Conservation (phyloP, 2,797 vertebrate genomes). For the Falco rusticolus region DNA sequence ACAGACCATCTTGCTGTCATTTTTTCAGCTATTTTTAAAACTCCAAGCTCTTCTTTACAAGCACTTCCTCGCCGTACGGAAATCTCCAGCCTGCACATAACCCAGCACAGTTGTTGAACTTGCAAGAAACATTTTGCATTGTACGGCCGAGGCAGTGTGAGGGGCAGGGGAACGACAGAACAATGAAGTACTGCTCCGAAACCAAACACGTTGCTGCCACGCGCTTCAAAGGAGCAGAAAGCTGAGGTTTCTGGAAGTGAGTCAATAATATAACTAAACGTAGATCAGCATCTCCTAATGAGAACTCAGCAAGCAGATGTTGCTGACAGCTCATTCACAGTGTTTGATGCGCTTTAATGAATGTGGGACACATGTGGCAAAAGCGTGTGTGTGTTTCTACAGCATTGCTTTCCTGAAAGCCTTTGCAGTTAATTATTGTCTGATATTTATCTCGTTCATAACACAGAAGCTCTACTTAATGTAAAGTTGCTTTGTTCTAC, state of each 20-base stretch:
- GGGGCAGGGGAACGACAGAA: neutral
- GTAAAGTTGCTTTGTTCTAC: slow-evolving; percentile 21
- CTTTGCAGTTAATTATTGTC: neutral
- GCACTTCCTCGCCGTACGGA: neutral
- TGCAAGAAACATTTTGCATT: neutral
- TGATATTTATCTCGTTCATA: neutral
- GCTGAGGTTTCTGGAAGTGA: neutral
- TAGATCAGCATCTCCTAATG: neutral
- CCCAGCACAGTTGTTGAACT: neutral
- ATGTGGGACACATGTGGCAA: neutral
- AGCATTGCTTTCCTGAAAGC: neutral
- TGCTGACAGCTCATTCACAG: neutral
- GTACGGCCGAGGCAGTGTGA: neutral
- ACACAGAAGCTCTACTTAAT: neutral
- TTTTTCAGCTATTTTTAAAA: slow-evolving; percentile 33
- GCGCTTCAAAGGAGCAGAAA: neutral
- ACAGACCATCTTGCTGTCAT: neutral
- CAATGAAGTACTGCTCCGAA: neutral
- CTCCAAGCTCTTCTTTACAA: neutral
- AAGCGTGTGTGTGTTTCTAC: neutral
- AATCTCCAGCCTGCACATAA: neutral
- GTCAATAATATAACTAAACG: neutral
- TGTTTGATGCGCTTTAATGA: neutral
- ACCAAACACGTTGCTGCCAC: neutral
- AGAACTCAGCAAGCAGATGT: neutral